phyloP scores from a whole-genome alignment of 2,888 invertebrate genomes.

The Hypercompe scribonia region DNA sequence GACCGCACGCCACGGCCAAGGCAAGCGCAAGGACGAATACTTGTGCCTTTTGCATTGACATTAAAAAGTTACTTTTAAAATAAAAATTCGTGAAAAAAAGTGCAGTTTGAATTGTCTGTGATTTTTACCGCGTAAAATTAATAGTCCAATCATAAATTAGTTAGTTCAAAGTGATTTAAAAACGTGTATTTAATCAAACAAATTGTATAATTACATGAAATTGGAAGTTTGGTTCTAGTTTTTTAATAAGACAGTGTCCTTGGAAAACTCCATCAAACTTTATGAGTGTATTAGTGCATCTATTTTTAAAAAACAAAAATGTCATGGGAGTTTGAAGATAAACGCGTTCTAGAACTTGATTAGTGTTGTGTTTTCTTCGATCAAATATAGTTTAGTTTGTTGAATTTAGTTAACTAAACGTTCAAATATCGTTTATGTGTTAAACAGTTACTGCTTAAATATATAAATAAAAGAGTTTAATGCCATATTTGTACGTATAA shows the following conservation, averaged over 20 bases:
- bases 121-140: background rate
- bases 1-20: constrained; percentile 77
- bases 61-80: constrained; percentile 34
- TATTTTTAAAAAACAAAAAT: constrained; percentile 45
- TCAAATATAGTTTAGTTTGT: no score
- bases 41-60: constrained; percentile 46
- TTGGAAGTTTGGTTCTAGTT: background rate
- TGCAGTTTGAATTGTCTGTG: constrained; percentile 4
- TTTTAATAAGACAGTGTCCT: background rate
- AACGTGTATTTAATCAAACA: background rate
- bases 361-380: constrained; percentile 12
- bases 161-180: background rate
- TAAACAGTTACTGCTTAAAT: background rate
- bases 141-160: background rate
- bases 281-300: constrained; percentile 21
- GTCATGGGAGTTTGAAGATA: constrained; percentile 59
- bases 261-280: constrained; percentile 12
- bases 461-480: background rate
- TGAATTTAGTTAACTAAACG: background rate
- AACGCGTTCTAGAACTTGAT: constrained; percentile 39
- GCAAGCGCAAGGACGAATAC: constrained; percentile 74
- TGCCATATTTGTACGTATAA: background rate
- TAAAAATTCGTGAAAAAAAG: constrained; percentile 10
- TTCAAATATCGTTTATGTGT: background rate
- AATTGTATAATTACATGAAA: background rate